Evolutionary conservation across 2,113 vertebrate genomes (phyloP), one percentile per base, ranked within the genome.

Genomic region (Otus sunia): DNA sequence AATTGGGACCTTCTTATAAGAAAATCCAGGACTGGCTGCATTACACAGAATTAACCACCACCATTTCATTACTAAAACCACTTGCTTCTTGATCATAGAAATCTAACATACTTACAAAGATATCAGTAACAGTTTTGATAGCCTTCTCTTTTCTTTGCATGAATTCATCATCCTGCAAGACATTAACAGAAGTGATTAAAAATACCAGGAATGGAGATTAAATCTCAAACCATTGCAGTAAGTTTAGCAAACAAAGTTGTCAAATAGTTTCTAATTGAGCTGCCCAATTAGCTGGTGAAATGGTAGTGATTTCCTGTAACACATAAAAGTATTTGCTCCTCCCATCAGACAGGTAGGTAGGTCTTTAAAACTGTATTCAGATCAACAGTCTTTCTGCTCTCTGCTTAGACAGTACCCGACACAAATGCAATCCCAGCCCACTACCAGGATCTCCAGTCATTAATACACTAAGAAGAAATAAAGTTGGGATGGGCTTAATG

Each of bases 121-220:
- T 98, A 55, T 99, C 98, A 59, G 97, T 88, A 11, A 99, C 98
- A 0, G 99, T 98, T 90, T 97, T 98, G 66, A 99, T 94, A 23
- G 98, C 98, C 80, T 98, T 99, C 80, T 98, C 98, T 96, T 98
- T 99, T 94, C 98, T 98, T 94, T 98, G 98, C 63, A 98, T 83
- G 86, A 99, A 99, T 37, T 99, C 99, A 53, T 99, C 98, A 97
- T 99, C 99, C 99, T 99, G 81, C 27, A 97, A 97, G 60, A 66
- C 47, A 95, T 86, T 41, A 87, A 86, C 1, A 6, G 10, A 88
- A 7, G 26, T 52, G 55, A 91, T 79, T 50, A 90, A 92, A 95
- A 87, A 85, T 16, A 78, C 4, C 73, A 90, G 88, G 58, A 73
- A 94, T 13, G 59, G 37, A 67, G 22, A 34, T 10, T 47, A 49